Base-by-base conservation (phyloP, 2,797 vertebrate genomes). In the Gymnocypris eckloni region DNA sequence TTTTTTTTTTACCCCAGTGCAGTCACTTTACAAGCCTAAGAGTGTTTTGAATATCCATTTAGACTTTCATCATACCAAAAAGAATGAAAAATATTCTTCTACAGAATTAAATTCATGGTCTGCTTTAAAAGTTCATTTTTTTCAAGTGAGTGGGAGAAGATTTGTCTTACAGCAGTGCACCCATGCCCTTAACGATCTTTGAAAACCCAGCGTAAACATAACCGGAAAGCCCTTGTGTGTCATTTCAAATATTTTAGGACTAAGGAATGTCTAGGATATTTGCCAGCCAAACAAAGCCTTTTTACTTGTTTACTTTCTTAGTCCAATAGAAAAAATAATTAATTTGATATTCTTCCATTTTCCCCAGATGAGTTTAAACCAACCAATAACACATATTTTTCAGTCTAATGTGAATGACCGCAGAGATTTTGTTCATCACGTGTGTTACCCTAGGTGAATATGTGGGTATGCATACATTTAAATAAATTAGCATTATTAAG, bases 401-500 rank as follows among this genome's bases (percentile, higher is more conserved):
- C 6, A 43, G 41, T 85, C 52, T 79, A 67, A 82, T 88, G 72
- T 82, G 66, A 79, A 73, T 79, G 66, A 48, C 79, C 18, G 37
- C 54, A 88, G 66, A 85, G 75, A 78, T 88, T 85, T 85, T 43
- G 50, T 79, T 43, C 39, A 43, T 85, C 66, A 39, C 61, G 22
- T 87, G 39, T 82, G 64, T 82, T 87, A 72, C 83, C 84, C 66
- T 79, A 71, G 87, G 87, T 88, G 83, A 88, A 86, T 86, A 83
- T 87, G 84, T 88, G 82, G 67, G 64, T 83, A 78, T 52, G 84
- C 86, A 88, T 87, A 59, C 16, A 87, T 91, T 88, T 87, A 75
- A 85, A 87, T 91, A 86, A 43, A 87, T 87, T 79, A 79, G 82
- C 87, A 84, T 90, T 50, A 39, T 66, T 86, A 83, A 56, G 52